These are phyloP conservation scores for Caligus rogercresseyi DNA, from an alignment of 1,140 invertebrate species.

Conservation along the genomic window DNA sequence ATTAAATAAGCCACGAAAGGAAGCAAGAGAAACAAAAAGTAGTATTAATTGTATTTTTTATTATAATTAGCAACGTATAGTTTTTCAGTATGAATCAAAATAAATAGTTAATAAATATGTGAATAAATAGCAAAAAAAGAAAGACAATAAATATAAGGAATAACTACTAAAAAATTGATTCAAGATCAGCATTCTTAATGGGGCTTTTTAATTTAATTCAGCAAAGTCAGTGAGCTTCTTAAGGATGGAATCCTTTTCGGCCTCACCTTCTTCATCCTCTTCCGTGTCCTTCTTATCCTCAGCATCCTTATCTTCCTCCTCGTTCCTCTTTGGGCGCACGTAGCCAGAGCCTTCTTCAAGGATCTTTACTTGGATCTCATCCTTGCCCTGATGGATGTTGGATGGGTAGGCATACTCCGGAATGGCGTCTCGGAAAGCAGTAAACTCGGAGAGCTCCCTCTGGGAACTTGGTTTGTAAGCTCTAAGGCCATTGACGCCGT, in stretches of 20 bases:
- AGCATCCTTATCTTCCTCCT: background rate
- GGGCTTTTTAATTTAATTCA: background rate
- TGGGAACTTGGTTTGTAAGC: conserved; percentile 12
- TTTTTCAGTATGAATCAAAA: too few species aligned
- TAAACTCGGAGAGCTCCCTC: background rate
- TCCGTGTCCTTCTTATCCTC: background rate
- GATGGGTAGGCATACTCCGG: background rate
- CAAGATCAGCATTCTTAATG: too few species aligned
- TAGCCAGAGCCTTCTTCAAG: background rate
- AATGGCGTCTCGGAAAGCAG: background rate
- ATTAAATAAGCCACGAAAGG: too few species aligned
- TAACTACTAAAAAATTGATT: too few species aligned
- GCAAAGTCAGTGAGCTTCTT: background rate
- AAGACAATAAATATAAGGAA: too few species aligned
- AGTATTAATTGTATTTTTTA: too few species aligned
- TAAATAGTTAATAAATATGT: too few species aligned
- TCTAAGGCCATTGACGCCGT: conserved; percentile 15
- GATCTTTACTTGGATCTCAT: background rate
- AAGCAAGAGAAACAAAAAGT: too few species aligned
- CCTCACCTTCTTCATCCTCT: background rate
- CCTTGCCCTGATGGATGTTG: background rate
- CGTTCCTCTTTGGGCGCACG: background rate
- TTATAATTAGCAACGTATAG: too few species aligned
- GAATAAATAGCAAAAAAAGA: too few species aligned
- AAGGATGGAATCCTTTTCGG: background rate